A percentile compares a stretch with the other conserved stretches of the same genome.
Conservation (phyloP, 1,140 invertebrate species). For the Periplaneta americana region DNA sequence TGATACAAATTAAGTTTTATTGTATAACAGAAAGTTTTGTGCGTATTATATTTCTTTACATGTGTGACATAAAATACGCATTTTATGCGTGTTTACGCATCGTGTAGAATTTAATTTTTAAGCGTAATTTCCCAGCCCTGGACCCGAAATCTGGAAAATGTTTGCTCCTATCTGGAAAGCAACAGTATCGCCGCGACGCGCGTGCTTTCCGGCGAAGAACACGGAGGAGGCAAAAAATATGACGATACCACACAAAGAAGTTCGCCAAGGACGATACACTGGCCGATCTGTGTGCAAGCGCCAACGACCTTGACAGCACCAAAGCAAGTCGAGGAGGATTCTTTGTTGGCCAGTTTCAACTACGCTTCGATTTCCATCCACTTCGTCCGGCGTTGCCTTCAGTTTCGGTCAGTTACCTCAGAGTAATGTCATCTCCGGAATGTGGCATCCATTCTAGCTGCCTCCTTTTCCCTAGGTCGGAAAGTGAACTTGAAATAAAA, state of each 20-base stretch:
- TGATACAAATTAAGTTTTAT: too few species aligned
- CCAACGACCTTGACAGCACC: neutral
- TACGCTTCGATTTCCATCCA: neutral
- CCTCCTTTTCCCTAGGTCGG: neutral
- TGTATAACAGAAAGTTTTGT: too few species aligned
- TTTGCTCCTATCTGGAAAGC: neutral
- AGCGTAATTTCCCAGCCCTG: too few species aligned
- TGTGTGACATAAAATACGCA: too few species aligned
- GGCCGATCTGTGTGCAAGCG: neutral
- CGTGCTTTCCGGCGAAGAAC: neutral
- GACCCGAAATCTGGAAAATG: too few species aligned
- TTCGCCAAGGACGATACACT: neutral
- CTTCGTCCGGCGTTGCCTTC: neutral
- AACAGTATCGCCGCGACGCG: neutral
- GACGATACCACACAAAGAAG: neutral
- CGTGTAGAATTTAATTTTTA: too few species aligned
- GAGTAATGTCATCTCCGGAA: neutral
- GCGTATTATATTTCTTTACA: too few species aligned
- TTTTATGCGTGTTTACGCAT: too few species aligned
- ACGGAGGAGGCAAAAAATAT: neutral
- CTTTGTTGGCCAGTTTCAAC: neutral
- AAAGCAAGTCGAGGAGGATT: neutral
- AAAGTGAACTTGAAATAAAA: neutral
- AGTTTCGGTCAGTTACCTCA: neutral
- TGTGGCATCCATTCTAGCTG: neutral